Evolutionary conservation across 2,888 invertebrate species (phyloP), one percentile per base, ranked within the genome.

Genomic region (Drosophila putrida): DNA sequence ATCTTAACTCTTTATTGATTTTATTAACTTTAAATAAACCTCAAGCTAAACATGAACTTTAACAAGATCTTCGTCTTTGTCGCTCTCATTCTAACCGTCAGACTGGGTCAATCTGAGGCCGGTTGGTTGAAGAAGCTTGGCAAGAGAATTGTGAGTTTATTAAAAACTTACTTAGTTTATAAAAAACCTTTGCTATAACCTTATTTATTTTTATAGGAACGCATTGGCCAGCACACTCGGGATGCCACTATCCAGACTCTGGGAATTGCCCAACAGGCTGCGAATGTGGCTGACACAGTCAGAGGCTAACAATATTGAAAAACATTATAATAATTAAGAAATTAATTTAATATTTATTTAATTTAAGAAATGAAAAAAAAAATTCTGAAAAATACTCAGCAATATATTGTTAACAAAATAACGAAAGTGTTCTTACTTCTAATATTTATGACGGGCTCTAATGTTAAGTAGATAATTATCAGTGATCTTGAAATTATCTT

Each of bases 181-280:
- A 6, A 3, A 9, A 31, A 4, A 0, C 2, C 20, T 20, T 3
- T 20, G 20, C 6, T 38, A 47, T 5, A 1, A 46, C 8, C 28
- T 13, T 2, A 9, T 50, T 4, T 0, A 44, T 9, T 0, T 15
- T 28, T 46, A 28, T 4, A 91, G 90, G 90, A 91, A 67, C 85
- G 90, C 31, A 51, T 87, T 65, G 90, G 77, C 1, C 90, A 91
- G 33, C 83, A 90, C 59, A 83, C 90, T 15, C 77, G 91, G 5
- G 90, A 91, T 82, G 91, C 91, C 44, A 68, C 81, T 10, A 90
- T 91, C 9, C 81, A 91, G 53, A 69, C 63, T 4, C 38, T 91
- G 20, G 84, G 76, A 4, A 63, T 91, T 8, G 91, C 90, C 2
- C 90, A 90, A 20, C 81, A 85, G 59, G 90, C 89, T 0, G 90